These are phyloP conservation scores for Leptodactylus fuscus DNA, from an alignment of 2,113 vertebrate species.

Conservation along the genomic window DNA sequence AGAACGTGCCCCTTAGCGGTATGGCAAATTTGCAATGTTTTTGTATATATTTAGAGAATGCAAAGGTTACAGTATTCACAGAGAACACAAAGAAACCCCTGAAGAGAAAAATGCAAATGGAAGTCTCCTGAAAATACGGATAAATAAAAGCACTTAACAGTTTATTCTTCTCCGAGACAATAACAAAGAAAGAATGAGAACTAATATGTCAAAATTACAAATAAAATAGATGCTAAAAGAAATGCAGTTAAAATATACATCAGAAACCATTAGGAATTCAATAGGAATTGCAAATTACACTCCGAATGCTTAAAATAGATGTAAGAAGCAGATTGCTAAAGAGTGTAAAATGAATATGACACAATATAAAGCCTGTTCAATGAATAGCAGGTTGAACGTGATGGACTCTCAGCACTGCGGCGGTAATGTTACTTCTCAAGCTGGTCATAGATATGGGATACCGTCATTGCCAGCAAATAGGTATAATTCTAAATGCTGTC, in stretches of 20 bases:
- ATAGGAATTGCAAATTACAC: slow-evolving; percentile 1
- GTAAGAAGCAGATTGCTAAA: not conserved
- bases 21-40: too few relatives aligned
- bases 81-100: not conserved
- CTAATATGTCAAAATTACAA: not conserved
- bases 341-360: not conserved
- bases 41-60: not conserved
- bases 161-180: not conserved
- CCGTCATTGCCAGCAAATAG: not conserved
- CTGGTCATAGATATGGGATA: too few relatives aligned
- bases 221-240: not conserved
- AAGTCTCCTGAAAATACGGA: not conserved
- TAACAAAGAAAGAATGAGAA: not conserved
- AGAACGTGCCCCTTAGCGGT: too few relatives aligned
- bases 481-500: not conserved
- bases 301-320: not conserved
- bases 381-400: not conserved
- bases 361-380: not conserved
- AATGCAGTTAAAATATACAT: not conserved
- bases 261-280: not conserved
- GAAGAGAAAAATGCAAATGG: not conserved
- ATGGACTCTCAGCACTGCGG: not conserved
- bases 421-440: not conserved
- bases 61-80: not conserved
- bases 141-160: not conserved